phyloP scores from a whole-genome alignment of 2,888 invertebrate species.

The Chrysolina oricalcia region DNA sequence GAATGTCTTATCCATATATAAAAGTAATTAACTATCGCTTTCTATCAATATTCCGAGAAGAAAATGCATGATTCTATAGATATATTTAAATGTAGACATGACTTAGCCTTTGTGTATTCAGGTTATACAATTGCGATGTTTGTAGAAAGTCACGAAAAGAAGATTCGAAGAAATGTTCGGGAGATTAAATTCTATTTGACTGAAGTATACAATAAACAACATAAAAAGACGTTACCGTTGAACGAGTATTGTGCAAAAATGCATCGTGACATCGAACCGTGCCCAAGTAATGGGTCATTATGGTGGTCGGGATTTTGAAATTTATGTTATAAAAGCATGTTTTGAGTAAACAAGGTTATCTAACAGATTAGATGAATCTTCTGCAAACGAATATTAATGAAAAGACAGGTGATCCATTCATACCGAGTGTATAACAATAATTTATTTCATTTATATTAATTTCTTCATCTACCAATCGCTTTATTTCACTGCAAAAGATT shows the following conservation, averaged over 20 bases:
- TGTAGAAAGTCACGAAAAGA: conserved; percentile 14
- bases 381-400: no score
- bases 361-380: background rate
- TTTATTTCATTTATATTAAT: no score
- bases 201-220: conserved; percentile 9
- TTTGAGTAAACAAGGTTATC: background rate
- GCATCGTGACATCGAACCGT: conserved; percentile 2
- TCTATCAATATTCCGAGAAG: no score
- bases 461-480: no score
- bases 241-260: background rate
- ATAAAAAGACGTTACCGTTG: background rate
- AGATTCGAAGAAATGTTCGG: background rate
- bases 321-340: background rate
- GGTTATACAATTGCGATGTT: background rate
- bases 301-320: conserved; percentile 1
- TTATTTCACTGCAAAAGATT: no score
- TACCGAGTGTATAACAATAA: no score
- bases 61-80: background rate
- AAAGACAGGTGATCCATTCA: no score
- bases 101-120: conserved; percentile 1
- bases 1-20: background rate
- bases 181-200: background rate
- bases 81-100: background rate
- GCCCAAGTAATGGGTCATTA: background rate
- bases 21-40: no score